Evolutionary conservation across 2,113 vertebrate genomes (phyloP).

Genomic region (Nicator chloris): DNA sequence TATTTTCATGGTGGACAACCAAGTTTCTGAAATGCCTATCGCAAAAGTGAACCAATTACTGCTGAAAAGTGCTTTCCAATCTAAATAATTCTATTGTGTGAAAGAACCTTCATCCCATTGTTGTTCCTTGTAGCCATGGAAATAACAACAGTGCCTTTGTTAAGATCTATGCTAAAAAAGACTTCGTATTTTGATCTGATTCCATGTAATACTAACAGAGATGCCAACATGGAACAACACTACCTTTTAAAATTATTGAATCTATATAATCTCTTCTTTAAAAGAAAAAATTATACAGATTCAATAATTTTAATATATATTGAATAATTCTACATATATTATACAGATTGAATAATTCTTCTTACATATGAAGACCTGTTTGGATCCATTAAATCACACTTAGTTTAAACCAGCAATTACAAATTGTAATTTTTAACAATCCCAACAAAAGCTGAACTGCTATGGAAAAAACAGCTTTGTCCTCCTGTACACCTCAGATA

Average conservation of each 20-base stretch:
- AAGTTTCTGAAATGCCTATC: rapidly evolving
- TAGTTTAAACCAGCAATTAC: background rate
- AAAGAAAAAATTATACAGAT: background rate
- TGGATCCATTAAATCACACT: background rate
- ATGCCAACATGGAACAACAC: background rate
- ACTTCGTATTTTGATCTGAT: background rate
- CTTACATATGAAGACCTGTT: background rate
- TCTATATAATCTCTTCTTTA: background rate
- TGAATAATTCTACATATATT: no score
- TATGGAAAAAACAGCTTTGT: background rate
- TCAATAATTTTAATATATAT: no score
- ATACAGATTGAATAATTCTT: no score
- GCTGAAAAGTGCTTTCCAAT: background rate
- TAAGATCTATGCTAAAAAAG: background rate
- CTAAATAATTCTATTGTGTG: background rate
- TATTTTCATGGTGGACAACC: background rate
- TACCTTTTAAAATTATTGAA: background rate
- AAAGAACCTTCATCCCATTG: background rate
- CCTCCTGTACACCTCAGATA: background rate
- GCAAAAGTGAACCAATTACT: background rate
- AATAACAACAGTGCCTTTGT: background rate
- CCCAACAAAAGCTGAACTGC: background rate
- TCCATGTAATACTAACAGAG: background rate
- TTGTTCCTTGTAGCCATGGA: background rate
- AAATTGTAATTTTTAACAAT: background rate